Evolutionary conservation across 1,140 invertebrate species (phyloP), one percentile per base, ranked within the genome.

Genomic region (Brachionus asplanchnoidis): DNA sequence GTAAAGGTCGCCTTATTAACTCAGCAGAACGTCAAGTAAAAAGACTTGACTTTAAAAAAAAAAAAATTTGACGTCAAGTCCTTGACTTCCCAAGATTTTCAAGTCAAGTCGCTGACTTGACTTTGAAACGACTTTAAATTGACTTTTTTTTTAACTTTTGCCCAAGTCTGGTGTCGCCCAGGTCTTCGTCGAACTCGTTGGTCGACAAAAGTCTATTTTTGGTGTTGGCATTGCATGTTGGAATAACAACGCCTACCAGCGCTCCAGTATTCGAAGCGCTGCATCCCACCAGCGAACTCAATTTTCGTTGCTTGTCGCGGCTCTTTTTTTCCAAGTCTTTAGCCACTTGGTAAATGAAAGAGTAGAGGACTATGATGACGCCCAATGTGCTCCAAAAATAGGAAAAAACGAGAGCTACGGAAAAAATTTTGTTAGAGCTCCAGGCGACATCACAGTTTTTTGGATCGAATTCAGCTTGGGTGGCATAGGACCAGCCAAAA

Each of bases 401-500:
- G 46, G 94, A 94, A 86, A 97, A 96, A 82, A 98, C 97, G 32
- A 97, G 91, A 12, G 95, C 95, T 26, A 95, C 97, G 88, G 97
- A 97, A 89, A 97, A 98, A 26, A 97, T 92, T 0, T 96, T 96
- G 90, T 98, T 95, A 90, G 97, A 97, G 6, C 98, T 91, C 89
- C 98, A 98, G 89, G 97, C 96, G 4, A 97, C 97, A 42, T 95
- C 94, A 88, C 96, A 98, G 88, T 98, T 94, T n/a, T 95, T 95
- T 3, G 94, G 94, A 85, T 93, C 91, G 32, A 98, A 90, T 87
- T 97, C 95, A 83, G 96, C 91, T 87, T 94, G 94, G 2, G 97
- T 97, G 42, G 96, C 94, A 88, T 97, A 95, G 88, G 98, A 97
- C 97, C 98, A 99, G 36, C 97, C 97, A 88, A 99, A 98, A 85